Conservation (phyloP, 2,888 invertebrate species). For the Mellilla xanthometata region DNA sequence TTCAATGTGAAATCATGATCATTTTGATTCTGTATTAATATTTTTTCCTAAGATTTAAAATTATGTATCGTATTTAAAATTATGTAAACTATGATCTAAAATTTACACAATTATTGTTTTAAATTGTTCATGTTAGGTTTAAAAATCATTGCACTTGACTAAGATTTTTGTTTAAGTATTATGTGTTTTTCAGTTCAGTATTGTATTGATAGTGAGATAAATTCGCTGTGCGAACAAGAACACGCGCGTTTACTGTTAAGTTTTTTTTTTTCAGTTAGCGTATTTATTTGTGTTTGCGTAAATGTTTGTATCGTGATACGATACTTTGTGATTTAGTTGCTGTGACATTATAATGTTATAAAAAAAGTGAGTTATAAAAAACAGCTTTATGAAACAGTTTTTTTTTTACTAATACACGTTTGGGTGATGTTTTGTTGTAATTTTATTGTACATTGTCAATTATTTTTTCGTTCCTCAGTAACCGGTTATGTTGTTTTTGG, state of each 20-base stretch:
- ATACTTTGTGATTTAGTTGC: conserved; percentile 77
- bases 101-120: conserved; percentile 2
- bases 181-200: conserved; percentile 51
- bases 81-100: background rate
- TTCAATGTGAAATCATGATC: background rate
- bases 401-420: conserved; percentile 22
- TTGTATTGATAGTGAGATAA: conserved; percentile 61
- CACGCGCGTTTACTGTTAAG: conserved; percentile 47
- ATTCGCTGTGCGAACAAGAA: conserved; percentile 70
- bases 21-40: background rate
- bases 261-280: conserved; percentile 47
- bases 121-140: conserved; percentile 18
- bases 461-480: conserved; percentile 30
- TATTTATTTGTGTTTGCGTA: conserved; percentile 35
- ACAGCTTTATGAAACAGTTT: conserved; percentile 26
- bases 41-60: conserved; percentile 3
- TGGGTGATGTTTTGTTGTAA: conserved; percentile 19
- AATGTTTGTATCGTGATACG: conserved; percentile 59
- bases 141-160: conserved; percentile 31
- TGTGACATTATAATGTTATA: conserved; percentile 58
- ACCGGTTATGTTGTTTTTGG: conserved; percentile 38
- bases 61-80: conserved; percentile 3
- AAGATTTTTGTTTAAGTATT: conserved; percentile 35
- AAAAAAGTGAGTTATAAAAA: conserved; percentile 25
- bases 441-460: conserved; percentile 41